Base-by-base conservation (phyloP, 1,140 invertebrate genomes). In the Drosophila varians region DNA sequence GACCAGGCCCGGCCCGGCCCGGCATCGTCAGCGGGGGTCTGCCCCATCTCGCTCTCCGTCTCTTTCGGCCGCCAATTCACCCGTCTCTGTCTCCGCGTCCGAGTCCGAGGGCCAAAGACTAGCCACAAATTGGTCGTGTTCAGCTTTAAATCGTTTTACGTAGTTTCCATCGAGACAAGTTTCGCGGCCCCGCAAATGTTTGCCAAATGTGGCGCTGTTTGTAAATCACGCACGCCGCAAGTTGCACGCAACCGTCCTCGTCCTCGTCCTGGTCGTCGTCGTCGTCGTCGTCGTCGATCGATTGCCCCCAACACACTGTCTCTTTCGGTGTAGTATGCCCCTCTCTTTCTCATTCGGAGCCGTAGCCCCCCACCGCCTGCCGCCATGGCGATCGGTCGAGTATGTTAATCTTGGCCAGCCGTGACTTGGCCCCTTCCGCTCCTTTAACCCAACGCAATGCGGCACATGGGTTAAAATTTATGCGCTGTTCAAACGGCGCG, bases 401-500 rank as follows among this genome's bases (percentile, higher is more conserved):
- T 84, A 84, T 84, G 80, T 84, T 84, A 86, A 86, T 86, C 80
- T 87, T 83, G 74, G 65, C 23, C 55, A 65, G 68, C 64, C 69
- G 61, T 77, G 78, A 77, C 78, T 83, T 54, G 16, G 51, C 31
- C 19, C 36, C 57, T 53, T 38, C 40, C 21, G 14, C 34, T 28
- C 18, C 31, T 46, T 47, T 34, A 19, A 19, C 14, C 58, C 38
- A 60, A 31, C 38, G 26, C 58, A 62, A 3, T 31, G 11, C 36
- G 8, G 36, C 36, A 38, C 60, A 64, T 64, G 60, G 60, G 21
- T 55, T 71, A 55, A 87, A 87, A 87, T 87, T 87, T 87, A 87
- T 87, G 82, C 82, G 82, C 83, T 87, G 82, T 87, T 87, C 82
- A 87, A 87, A 87, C 77, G 82, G 82, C 82, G 82, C 82, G 82